Evolutionary conservation across 2,113 vertebrate genomes (phyloP).

Genomic region (Ageneiosus marmoratus): DNA sequence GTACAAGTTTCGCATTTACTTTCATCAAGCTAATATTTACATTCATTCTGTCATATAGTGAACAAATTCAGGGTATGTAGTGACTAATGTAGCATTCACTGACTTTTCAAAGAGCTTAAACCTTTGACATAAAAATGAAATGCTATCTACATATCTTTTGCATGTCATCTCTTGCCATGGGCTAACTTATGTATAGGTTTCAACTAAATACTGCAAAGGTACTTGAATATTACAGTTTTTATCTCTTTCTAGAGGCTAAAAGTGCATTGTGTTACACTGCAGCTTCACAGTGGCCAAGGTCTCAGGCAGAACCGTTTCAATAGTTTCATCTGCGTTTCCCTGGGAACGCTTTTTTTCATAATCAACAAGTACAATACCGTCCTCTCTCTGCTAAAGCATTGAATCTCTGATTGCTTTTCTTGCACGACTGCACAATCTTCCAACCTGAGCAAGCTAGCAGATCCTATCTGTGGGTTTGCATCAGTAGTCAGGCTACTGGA

Average conservation of each 20-base stretch:
- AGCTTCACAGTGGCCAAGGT: conserved; percentile 55
- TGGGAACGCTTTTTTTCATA: conserved; percentile 59
- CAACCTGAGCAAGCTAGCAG: conserved; percentile 16
- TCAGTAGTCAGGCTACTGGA: neutral
- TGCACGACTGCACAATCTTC: conserved; percentile 42
- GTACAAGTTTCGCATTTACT: neutral
- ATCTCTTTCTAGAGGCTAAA: conserved; percentile 15
- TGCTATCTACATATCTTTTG: neutral
- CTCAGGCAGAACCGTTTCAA: conserved; percentile 48
- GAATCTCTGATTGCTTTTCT: conserved; percentile 59
- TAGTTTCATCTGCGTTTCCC: conserved; percentile 60
- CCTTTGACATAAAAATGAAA: neutral
- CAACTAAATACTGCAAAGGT: conserved; percentile 1
- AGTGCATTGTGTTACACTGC: conserved; percentile 19
- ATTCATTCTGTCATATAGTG: neutral
- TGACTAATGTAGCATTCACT: neutral
- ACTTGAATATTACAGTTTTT: conserved; percentile 29
- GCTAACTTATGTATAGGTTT: conserved; percentile 3
- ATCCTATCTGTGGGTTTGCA: conserved; percentile 2
- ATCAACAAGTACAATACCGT: conserved; percentile 49
- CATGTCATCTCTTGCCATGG: conserved; percentile 18
- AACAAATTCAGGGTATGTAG: neutral
- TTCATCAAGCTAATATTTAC: neutral
- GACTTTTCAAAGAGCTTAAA: neutral
- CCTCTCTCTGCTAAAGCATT: conserved; percentile 32